Evolutionary conservation across 2,113 vertebrate species (phyloP).

Genomic region (Alligator sinensis): DNA sequence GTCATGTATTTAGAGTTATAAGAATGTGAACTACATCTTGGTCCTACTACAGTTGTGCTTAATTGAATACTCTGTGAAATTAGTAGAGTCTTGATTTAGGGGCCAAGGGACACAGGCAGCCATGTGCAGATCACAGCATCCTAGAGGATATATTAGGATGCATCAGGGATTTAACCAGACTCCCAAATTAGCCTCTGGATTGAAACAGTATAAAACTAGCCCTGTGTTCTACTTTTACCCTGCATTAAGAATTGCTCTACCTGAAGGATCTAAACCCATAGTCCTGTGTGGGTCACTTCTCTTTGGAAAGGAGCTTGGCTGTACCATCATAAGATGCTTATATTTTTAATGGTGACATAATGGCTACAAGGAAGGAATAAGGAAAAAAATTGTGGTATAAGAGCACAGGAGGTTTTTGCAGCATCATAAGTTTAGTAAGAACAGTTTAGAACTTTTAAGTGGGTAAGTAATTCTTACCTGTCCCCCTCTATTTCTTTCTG

Average conservation of each 20-base stretch:
- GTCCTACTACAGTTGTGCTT: neutral
- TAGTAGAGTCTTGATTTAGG: neutral
- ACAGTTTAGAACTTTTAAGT: neutral
- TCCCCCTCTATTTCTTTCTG: neutral
- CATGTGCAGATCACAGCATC: fast-evolving
- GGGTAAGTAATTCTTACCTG: neutral
- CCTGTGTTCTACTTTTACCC: neutral
- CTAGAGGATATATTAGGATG: neutral
- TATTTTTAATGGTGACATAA: neutral
- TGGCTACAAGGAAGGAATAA: neutral
- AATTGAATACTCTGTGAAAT: neutral
- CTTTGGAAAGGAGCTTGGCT: neutral
- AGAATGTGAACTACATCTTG: neutral
- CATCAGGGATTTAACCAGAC: neutral
- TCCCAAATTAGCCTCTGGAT: neutral
- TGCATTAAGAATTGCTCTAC: neutral
- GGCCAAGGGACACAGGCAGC: neutral
- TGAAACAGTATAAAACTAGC: neutral
- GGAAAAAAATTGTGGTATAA: neutral
- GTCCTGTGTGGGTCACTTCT: neutral
- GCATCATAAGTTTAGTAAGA: neutral
- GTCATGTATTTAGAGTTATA: neutral
- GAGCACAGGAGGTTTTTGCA: neutral
- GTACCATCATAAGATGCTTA: neutral
- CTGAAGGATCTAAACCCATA: neutral